phyloP scores from a whole-genome alignment of 2,888 invertebrate species.

The Cepaea hortensis region DNA sequence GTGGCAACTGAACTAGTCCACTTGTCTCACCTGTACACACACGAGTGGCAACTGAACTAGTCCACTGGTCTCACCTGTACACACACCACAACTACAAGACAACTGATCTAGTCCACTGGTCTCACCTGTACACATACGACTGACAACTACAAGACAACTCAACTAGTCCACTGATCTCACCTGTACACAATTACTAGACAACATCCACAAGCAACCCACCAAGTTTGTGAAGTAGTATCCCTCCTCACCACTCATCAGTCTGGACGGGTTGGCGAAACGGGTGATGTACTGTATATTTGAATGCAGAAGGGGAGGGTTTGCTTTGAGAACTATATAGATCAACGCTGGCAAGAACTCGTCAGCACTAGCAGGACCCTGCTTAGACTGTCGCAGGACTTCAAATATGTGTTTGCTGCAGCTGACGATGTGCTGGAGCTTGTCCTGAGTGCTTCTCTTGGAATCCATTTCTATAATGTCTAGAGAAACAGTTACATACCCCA shows the following conservation, averaged over 20 bases:
- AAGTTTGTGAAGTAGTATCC: constrained; percentile 99
- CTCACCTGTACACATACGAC: too few relatives aligned
- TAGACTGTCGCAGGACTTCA: constrained; percentile 75
- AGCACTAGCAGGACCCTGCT: constrained; percentile 85
- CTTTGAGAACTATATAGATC: constrained; percentile 96
- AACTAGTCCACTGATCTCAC: too few relatives aligned
- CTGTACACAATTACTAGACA: not conserved
- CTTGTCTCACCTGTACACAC: too few relatives aligned
- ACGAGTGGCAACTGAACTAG: too few relatives aligned
- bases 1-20: too few relatives aligned
- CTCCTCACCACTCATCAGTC: constrained; percentile 97
- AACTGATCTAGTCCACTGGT: too few relatives aligned
- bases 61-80: too few relatives aligned
- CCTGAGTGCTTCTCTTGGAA: constrained; percentile 93
- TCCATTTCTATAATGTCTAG: constrained; percentile 94
- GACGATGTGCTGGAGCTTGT: constrained; percentile 93
- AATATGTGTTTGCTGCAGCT: constrained; percentile 94
- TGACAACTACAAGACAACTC: too few relatives aligned
- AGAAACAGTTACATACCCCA: not conserved
- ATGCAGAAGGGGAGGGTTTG: constrained; percentile 96
- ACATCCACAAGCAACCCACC: constrained; percentile 78
- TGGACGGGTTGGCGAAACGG: constrained; percentile 93
- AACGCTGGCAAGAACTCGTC: constrained; percentile 99
- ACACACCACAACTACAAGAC: too few relatives aligned
- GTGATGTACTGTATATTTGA: constrained; percentile 98